Evolutionary conservation across 2,113 vertebrate genomes (phyloP), one percentile per base, ranked within the genome.

Genomic region (Excalfactoria chinensis): DNA sequence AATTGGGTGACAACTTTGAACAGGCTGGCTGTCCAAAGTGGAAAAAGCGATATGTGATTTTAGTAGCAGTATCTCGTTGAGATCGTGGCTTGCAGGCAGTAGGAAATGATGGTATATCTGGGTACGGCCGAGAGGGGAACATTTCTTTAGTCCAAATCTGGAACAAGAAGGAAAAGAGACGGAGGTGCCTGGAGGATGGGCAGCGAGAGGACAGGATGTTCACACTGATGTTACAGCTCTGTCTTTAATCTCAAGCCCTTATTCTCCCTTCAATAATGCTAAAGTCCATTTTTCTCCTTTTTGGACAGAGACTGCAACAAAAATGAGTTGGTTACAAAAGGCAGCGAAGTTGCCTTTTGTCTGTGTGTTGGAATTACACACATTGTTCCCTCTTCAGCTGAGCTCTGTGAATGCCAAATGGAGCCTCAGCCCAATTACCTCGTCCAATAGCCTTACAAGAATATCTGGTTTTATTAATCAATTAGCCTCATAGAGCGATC

Each of bases 1-100:
- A 93, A 91, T 93, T 93, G 95, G 85, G 78, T 92, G 94, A 93
- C 84, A 89, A 88, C 75, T 96, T 89, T 71, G 60, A 92, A 83
- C 82, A 83, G 72, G 56, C 75, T 88, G 93, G 87, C 71, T 85
- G 89, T 83, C 93, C 94, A 85, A 92, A 87, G 78, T 89, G 88
- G 82, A 78, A 88, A 90, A 94, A 93, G 64, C 71, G 73, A 51
- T 58, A 46, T 88, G 40, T 89, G 87, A 95, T 96, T 94, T 94
- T 92, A 96, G 91, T 82, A 93, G 79, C 78, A 83, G 79, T 80
- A 64, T 85, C 87, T 96, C 67, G 69, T 83, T 91, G 82, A 96
- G 75, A 93, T 92, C 60, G 82, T 87, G 85, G 68, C 68, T 89
- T 90, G 91, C 78, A 94, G 49, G 86, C 64, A 90, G 78, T 43